These are phyloP conservation scores for Fringilla coelebs DNA, from an alignment of 2,797 vertebrate species.

Conservation along the genomic window DNA sequence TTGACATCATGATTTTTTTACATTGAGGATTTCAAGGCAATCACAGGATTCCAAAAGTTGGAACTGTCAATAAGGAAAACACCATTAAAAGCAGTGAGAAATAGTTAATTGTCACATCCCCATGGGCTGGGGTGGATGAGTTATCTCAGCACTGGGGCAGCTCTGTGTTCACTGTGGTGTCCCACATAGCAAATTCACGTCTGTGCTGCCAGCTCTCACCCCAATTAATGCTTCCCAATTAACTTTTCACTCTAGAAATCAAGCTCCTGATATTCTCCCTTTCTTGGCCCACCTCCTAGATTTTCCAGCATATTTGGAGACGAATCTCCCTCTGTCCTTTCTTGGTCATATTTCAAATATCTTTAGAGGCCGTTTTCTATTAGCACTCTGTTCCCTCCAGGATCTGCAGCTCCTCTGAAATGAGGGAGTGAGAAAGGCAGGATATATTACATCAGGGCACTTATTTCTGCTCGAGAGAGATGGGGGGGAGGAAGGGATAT, in stretches of 20 bases:
- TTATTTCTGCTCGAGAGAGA: neutral
- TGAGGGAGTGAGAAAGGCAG: slow-evolving; percentile 33
- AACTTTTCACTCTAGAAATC: neutral
- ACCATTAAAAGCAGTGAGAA: neutral
- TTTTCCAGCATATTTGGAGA: slow-evolving; percentile 28
- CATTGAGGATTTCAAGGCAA: neutral
- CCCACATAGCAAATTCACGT: accelerated
- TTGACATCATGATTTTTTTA: neutral
- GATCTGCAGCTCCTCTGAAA: slow-evolving; percentile 25
- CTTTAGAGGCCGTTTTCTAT: slow-evolving; percentile 45
- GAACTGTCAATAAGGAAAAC: neutral
- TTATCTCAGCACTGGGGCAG: neutral
- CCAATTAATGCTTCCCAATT: slow-evolving; percentile 22
- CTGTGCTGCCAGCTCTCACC: neutral
- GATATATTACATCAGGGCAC: neutral
- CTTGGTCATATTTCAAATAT: slow-evolving; percentile 42
- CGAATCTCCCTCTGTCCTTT: slow-evolving; percentile 40
- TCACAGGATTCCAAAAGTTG: neutral
- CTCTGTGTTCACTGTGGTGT: accelerated
- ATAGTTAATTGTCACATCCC: neutral
- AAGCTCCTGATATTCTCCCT: neutral
- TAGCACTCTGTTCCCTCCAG: slow-evolving; percentile 38
- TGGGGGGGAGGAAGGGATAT: neutral
- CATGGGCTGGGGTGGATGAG: accelerated
- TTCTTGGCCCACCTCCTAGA: slow-evolving; percentile 35